phyloP scores from a whole-genome alignment of 2,888 invertebrate genomes.

The Boloria euphrosyne region DNA sequence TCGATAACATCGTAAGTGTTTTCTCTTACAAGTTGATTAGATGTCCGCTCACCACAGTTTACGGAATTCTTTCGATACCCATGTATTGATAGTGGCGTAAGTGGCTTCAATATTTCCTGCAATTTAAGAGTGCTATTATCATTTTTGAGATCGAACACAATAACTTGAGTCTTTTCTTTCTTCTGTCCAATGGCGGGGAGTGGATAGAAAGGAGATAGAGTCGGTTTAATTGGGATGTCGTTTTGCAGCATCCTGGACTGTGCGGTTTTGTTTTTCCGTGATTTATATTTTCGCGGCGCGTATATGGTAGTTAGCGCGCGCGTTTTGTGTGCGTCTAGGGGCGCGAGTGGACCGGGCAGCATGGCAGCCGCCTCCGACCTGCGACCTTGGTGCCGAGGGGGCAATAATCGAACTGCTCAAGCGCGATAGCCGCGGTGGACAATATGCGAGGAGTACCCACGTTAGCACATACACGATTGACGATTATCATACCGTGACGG shows the following conservation, averaged over 20 bases:
- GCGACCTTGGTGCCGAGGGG: constrained; percentile 63
- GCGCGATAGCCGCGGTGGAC: constrained; percentile 43
- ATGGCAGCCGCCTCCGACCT: constrained; percentile 67
- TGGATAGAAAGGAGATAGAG: constrained; percentile 72
- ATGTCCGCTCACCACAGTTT: constrained; percentile 53
- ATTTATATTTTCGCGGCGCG: constrained; percentile 71
- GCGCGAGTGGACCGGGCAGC: constrained; percentile 71
- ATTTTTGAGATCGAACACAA: constrained; percentile 66
- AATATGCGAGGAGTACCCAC: constrained; percentile 39
- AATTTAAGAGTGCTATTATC: constrained; percentile 53
- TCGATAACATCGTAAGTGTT: constrained; percentile 76
- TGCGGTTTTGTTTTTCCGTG: constrained; percentile 68
- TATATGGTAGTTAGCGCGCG: constrained; percentile 76
- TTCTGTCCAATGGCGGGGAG: constrained; percentile 76
- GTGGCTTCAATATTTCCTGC: constrained; percentile 68
- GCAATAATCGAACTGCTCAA: constrained; percentile 50
- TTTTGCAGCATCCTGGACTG: constrained; percentile 72
- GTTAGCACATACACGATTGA: constrained; percentile 38
- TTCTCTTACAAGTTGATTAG: constrained; percentile 68
- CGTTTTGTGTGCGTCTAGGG: constrained; percentile 66
- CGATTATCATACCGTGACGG: constrained; percentile 12
- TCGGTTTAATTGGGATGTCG: constrained; percentile 63
- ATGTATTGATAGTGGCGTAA: constrained; percentile 67
- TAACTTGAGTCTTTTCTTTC: constrained; percentile 66
- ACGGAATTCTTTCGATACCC: constrained; percentile 56